phyloP scores from a whole-genome alignment of 2,888 invertebrate species.

The Patella depressa region DNA sequence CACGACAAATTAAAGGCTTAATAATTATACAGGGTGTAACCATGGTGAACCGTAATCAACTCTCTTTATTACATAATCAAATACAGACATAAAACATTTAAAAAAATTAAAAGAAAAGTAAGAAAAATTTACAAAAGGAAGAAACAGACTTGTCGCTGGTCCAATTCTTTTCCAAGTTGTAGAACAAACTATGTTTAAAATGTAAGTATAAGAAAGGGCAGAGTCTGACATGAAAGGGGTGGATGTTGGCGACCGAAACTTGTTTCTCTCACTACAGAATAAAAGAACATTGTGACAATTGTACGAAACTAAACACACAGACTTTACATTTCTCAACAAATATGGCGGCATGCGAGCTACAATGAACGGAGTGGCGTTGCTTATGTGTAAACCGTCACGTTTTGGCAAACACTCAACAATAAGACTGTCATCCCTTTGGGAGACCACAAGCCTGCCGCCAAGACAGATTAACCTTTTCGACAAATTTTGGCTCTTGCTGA shows the following conservation, averaged over 20 bases:
- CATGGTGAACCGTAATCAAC: no score
- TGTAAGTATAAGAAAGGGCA: no score
- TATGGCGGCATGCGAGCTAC: slow-evolving; percentile 10
- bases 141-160: no score
- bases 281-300: slow-evolving; percentile 2
- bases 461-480: slow-evolving; percentile 7
- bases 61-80: no score
- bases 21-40: no score
- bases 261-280: background rate
- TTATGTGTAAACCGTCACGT: slow-evolving; percentile 2
- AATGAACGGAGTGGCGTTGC: slow-evolving; percentile 4
- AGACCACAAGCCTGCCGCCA: slow-evolving; percentile 12
- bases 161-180: no score
- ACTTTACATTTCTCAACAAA: slow-evolving; percentile 12
- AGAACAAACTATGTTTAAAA: no score
- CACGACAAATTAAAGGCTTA: no score
- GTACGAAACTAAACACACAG: slow-evolving; percentile 4
- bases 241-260: background rate
- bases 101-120: no score
- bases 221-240: no score
- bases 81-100: no score
- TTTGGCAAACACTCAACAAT: slow-evolving; percentile 10
- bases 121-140: no score
- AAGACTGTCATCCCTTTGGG: background rate
- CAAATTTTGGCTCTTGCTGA: slow-evolving; percentile 12